Percentiles rank a stretch among this genome's conserved stretches.
These are phyloP conservation scores for Pollenia angustigena DNA, from an alignment of 2,888 invertebrate genomes.

Conservation along the genomic window DNA sequence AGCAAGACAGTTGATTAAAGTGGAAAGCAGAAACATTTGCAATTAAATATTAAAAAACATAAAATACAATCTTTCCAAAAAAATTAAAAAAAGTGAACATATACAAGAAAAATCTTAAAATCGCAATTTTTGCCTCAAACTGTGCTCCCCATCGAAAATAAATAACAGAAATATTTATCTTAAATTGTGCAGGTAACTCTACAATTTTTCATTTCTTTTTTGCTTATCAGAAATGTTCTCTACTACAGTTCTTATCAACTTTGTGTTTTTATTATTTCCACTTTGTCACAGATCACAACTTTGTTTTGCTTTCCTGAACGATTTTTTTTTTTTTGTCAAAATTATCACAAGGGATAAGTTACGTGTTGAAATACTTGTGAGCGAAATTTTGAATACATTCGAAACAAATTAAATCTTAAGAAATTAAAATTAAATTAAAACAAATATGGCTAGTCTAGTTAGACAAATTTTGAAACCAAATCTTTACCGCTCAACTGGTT, in stretches of 20 bases:
- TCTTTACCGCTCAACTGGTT: constrained; percentile 43
- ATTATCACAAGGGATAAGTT: constrained; percentile 38
- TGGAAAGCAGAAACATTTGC: no score
- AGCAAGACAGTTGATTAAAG: no score
- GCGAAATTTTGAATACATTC: neutral
- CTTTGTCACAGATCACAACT: neutral
- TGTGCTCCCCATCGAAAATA: no score
- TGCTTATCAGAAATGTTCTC: neutral
- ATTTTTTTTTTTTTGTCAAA: constrained; percentile 9
- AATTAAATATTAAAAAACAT: no score
- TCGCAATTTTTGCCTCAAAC: no score
- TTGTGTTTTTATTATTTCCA: neutral
- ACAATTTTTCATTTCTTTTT: neutral
- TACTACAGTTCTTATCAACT: neutral
- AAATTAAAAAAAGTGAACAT: no score
- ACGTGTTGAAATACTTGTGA: constrained; percentile 55
- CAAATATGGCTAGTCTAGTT: constrained; percentile 59
- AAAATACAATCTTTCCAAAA: no score
- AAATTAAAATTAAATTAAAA: neutral
- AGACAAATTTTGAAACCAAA: constrained; percentile 61
- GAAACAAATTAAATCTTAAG: neutral
- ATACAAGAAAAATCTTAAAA: no score
- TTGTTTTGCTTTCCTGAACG: neutral
- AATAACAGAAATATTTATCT: no score
- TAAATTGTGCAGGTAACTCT: no score